phyloP scores from a whole-genome alignment of 2,797 vertebrate genomes.

The Hippocampus kuda region DNA sequence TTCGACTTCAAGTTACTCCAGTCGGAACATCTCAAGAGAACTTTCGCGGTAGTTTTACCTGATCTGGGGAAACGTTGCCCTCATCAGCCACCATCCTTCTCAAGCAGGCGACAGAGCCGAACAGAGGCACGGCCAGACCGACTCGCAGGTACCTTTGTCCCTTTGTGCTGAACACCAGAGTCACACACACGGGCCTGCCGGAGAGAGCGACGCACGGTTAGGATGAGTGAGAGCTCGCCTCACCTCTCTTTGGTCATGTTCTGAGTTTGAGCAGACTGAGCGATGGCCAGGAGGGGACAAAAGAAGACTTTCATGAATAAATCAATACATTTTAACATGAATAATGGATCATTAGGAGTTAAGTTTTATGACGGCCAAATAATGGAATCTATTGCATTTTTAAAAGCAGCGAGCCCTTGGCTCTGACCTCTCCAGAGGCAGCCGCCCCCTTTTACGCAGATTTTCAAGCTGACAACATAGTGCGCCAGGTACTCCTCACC shows the following conservation, averaged over 20 bases:
- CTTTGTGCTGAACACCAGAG: constrained; percentile 80
- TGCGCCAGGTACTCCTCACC: neutral
- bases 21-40: no score
- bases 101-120: constrained; percentile 73
- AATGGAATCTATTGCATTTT: constrained; percentile 62
- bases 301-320: constrained; percentile 59
- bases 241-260: constrained; percentile 1
- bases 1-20: no score
- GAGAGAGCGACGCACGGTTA: constrained; percentile 20
- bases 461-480: neutral
- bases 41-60: constrained; percentile 59
- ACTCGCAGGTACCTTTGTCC: constrained; percentile 76
- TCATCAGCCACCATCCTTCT: constrained; percentile 81
- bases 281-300: constrained; percentile 34
- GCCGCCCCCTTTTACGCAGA: neutral
- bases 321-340: constrained; percentile 58
- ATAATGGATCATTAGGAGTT: constrained; percentile 60
- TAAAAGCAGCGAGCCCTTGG: constrained; percentile 38
- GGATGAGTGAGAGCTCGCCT: neutral
- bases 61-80: constrained; percentile 73
- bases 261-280: constrained; percentile 16
- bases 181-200: constrained; percentile 77
- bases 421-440: constrained; percentile 45
- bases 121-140: constrained; percentile 79
- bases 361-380: constrained; percentile 51